Conservation (phyloP, 2,797 vertebrate species). For the Etheostoma nigrum region DNA sequence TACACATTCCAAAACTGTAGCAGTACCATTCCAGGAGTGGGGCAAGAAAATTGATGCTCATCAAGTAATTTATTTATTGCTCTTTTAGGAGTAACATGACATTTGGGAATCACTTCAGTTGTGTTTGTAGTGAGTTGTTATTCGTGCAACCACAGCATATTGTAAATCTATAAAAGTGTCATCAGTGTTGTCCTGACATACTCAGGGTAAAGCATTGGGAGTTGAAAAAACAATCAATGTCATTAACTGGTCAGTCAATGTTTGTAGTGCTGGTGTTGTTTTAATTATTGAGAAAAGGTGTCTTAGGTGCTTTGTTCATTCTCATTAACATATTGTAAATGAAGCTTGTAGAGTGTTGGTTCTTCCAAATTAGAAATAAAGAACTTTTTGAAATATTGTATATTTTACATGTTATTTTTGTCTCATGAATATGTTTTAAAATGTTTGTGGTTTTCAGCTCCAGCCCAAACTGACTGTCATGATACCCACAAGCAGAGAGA, state of each 20-base stretch:
- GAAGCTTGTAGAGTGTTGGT: neutral
- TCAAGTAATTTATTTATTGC: too few species aligned
- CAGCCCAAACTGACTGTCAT: conserved; percentile 6
- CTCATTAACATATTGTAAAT: neutral
- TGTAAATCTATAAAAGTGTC: neutral
- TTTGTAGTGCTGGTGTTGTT: neutral
- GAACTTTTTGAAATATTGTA: neutral
- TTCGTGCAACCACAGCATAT: neutral
- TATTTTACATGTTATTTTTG: neutral
- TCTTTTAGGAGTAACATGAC: too few species aligned
- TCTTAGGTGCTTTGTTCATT: neutral
- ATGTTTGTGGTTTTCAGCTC: conserved; percentile 2
- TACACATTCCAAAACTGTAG: neutral
- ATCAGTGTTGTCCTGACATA: neutral
- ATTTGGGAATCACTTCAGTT: neutral
- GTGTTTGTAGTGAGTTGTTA: neutral
- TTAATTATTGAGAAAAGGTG: neutral
- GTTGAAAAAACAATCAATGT: neutral
- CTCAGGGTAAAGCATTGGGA: neutral
- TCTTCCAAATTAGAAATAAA: neutral
- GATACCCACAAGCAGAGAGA: neutral
- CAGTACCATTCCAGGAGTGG: neutral
- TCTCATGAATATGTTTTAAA: neutral
- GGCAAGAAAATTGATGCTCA: neutral
- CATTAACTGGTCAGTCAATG: neutral